Base-by-base conservation (phyloP, 2,113 vertebrate species). In the Myotis davidii region DNA sequence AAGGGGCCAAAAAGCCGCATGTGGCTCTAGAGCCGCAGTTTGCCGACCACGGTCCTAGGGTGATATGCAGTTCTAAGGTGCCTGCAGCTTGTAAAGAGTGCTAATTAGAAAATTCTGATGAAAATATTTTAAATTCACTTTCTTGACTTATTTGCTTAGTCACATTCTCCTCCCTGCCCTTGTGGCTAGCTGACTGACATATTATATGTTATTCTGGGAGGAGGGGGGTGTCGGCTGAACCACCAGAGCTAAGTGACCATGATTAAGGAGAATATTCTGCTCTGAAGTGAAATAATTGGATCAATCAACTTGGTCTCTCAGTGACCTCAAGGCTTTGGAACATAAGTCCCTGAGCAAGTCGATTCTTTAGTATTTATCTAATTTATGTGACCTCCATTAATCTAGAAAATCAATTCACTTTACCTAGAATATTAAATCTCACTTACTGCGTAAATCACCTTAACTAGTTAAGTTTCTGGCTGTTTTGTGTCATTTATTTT, bases 71-170 rank as follows among this genome's bases (percentile, higher is more conserved):
- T 88, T 95, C 79, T 97, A 89, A 98, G 79, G 92, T 85, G 85
- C 85, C 79, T 97, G 76, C n/a, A 96, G 95, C 97, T 98, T 96
- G 76, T 95, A 97, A 98, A 97, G 92, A 97, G 94, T 42, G 17
- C 45, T 85, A 96, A 96, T 91, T 97, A 95, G 93, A 97, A 96
- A 95, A 94, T 87, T 69, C 70, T 96, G 88, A 95, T 69, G 91
- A 77, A 97, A 72, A 85, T 67, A 96, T 78, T 96, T 97, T 97
- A 94, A 72, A 90, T 70, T 88, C 29, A 48, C 18, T 85, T 77
- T 94, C 39, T 79, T 87, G 8, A 85, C 21, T 97, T 96, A 32
- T 65, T 96, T 90, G 90, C 27, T 45, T 64, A 32, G 54, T 81
- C 21, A 56, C 91, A 74, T 96, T 97, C 85, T 76, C 65, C 37